These are phyloP conservation scores for Mastomys natalensis DNA, from an alignment of 2,113 vertebrate species.

Conservation along the genomic window DNA sequence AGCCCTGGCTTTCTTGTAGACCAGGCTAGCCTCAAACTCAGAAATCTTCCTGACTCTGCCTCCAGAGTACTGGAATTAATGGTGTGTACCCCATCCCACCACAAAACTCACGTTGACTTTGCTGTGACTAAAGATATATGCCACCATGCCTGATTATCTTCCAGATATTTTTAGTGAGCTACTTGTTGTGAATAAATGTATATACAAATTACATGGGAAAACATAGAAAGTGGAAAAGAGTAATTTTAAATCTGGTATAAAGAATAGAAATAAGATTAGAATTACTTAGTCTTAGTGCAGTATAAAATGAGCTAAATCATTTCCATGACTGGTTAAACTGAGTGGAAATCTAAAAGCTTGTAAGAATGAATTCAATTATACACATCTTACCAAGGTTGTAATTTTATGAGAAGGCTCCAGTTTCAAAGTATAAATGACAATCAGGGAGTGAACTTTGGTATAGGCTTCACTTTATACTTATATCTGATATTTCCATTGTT, in stretches of 20 bases:
- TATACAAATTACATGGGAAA: neutral
- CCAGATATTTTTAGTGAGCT: neutral
- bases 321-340: conserved; percentile 34
- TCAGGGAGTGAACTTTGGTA: neutral
- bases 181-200: neutral
- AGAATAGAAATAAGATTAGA: conserved; percentile 44
- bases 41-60: neutral
- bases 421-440: neutral
- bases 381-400: conserved; percentile 25
- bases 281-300: neutral
- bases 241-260: conserved; percentile 39
- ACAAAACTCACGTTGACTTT: neutral
- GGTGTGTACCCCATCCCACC: neutral
- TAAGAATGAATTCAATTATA: conserved; percentile 43
- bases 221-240: conserved; percentile 15
- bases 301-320: conserved; percentile 34
- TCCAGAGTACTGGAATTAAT: neutral
- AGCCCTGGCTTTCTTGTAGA: neutral
- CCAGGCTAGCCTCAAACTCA: neutral
- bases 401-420: conserved; percentile 49
- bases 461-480: conserved; percentile 40
- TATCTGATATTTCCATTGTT: conserved; percentile 25
- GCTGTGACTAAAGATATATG: neutral
- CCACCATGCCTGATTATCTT: neutral
- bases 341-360: conserved; percentile 23